Evolutionary conservation across 2,888 invertebrate species (phyloP), one percentile per base, ranked within the genome.

Genomic region (Muscina levida): DNA sequence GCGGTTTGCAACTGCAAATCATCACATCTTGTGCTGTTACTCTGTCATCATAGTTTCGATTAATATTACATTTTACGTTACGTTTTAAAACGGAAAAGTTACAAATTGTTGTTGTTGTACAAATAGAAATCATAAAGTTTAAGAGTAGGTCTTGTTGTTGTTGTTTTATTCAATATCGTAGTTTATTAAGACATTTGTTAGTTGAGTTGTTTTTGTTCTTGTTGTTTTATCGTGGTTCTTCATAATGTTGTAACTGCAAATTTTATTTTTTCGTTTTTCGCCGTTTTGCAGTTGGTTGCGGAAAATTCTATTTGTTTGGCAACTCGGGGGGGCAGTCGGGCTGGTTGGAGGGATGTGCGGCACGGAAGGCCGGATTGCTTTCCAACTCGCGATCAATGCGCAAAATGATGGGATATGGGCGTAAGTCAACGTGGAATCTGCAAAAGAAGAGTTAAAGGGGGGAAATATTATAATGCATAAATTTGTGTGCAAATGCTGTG

Each of bases 301-400:
- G 87, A 77, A 88, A 89, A 87, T 88, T 89, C 87, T 87, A 88
- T 89, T 93, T 93, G 94, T 92, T 95, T 95, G 89, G 95, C 94
- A 85, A 94, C 94, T 96, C 96, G 6, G 96, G 96, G 53, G 98
- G 98, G 90, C 97, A 97, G 92, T 99, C 99, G 2, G 97, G 97
- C 92, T 98, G 98, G 86, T 94, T 94, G 84, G 95, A 95, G 48
- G 98, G 97, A 92, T 98, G 97, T 48, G 98, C 97, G 31, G 95
- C 95, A 82, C 96, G 93, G 91, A 98, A 98, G 3, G 97, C 97
- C 15, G 97, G 97, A 88, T 97, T 95, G 88, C 95, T 94, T 88
- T 95, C 95, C 83, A 98, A 91, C 87, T 96, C 95, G 67, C 95
- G 93, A 89, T 97, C 95, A 77, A 99, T 96, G 87, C 97, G 93